Conservation (phyloP, 2,888 invertebrate species). For the Drosophila borborema region DNA sequence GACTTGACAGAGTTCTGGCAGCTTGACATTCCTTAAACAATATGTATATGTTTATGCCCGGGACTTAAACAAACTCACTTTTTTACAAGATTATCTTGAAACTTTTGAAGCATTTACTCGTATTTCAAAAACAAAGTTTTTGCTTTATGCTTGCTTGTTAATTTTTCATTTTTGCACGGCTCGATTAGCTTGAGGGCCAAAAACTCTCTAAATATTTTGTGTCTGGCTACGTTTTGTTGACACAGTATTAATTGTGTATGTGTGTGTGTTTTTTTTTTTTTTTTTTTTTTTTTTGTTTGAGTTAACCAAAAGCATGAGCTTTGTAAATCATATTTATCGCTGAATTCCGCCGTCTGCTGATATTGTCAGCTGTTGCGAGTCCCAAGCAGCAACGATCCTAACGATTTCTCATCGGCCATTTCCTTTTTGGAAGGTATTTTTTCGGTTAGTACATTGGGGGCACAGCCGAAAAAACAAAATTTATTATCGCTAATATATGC, state of each 20-base stretch:
- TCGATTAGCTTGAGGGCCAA: not conserved
- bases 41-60: too few species aligned
- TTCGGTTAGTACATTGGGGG: constrained; percentile 30
- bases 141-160: constrained; percentile 9
- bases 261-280: constrained; percentile 17
- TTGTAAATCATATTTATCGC: constrained; percentile 77
- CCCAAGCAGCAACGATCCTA: constrained; percentile 45
- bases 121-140: constrained; percentile 32
- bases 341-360: constrained; percentile 46
- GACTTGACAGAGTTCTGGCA: not conserved
- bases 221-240: constrained; percentile 32
- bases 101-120: constrained; percentile 23
- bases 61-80: not conserved
- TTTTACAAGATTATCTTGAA: not conserved
- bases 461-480: constrained; percentile 45
- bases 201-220: constrained; percentile 26
- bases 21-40: not conserved
- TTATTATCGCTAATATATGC: constrained; percentile 67
- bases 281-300: constrained; percentile 20
- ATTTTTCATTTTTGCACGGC: not conserved
- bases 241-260: constrained; percentile 14
- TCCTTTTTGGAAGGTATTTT: constrained; percentile 14
- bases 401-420: not conserved
- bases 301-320: constrained; percentile 29
- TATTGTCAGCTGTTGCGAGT: constrained; percentile 59